Base-by-base conservation (phyloP, 92 coral and sea anemone genomes). In the Phymanthus crucifer region DNA sequence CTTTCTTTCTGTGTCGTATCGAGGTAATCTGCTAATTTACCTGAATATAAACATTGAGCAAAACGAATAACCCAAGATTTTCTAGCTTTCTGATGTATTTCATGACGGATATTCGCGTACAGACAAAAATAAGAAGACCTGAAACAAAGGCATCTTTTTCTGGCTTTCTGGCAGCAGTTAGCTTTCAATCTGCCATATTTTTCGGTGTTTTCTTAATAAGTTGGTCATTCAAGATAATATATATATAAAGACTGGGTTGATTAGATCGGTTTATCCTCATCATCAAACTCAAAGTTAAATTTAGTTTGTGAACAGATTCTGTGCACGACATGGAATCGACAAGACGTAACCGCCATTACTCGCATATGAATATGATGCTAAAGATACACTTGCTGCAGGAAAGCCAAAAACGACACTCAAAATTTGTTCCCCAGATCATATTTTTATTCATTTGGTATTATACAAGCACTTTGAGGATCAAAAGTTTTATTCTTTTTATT, bases 321-420 rank as follows among this genome's bases (percentile, higher is more conserved):
- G 10, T 61, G 32, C 32, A 29, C 17, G 13, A 29, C 64, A 21
- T 21, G 27, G 23, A 61, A 61, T n/a, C 68, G 68, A 61, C 29
- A 61, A 29, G 68, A 61, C 9, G 64, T n/a, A n/a, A n/a, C n/a
- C 64, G 64, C 64, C 64, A 54, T 54, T 54, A 54, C 31, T 21
- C 1, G 64, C 24, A 54, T 14, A 21, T 21, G 27, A 29, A 54
- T 19, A 54, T 21, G 27, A 21, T 7, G 6, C 10, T 54, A 21
- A 21, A 19, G 7, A 21, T 54, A 54, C 5, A 6, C 1, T 3
- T 7, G n/a, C n/a, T 29, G 64, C 24, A 54, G 29, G 3, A 21
- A 21, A 54, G 27, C 24, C 6, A 21, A 8, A n/a, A 3, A 21
- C 6, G 24, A 54, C 7, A 54, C 64, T 21, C 27, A 21, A 24